phyloP scores from a whole-genome alignment of 1,140 invertebrate species.

The Eueides isabella region DNA sequence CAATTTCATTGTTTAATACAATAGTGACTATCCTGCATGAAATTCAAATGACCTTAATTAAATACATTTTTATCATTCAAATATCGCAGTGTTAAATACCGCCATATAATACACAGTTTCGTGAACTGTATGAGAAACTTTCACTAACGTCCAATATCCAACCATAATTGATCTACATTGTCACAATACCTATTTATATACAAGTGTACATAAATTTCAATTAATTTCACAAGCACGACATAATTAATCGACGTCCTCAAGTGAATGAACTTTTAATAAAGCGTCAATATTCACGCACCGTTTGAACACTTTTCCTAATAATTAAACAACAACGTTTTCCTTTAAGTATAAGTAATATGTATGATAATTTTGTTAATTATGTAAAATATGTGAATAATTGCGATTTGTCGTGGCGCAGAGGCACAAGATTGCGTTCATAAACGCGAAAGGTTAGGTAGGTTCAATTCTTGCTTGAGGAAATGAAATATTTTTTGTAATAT shows the following conservation, averaged over 20 bases:
- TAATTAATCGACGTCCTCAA: conserved; percentile 20
- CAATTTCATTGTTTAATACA: too few relatives aligned
- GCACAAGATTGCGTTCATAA: not conserved
- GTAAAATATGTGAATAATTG: not conserved
- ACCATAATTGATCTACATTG: not conserved
- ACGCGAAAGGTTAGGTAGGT: not conserved
- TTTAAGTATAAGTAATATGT: conserved; percentile 1
- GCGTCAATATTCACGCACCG: conserved; percentile 9
- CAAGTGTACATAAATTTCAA: not conserved
- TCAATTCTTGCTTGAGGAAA: not conserved
- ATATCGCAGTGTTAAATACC: too few relatives aligned
- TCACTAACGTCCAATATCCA: too few relatives aligned
- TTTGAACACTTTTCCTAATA: conserved; percentile 18
- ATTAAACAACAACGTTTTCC: conserved; percentile 19
- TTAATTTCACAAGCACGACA: conserved; percentile 15
- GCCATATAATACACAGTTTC: too few relatives aligned
- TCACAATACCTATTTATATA: not conserved
- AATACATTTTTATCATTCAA: too few relatives aligned
- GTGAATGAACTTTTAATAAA: conserved; percentile 21
- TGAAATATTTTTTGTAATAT: not conserved
- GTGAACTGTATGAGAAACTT: too few relatives aligned
- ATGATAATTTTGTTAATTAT: not conserved
- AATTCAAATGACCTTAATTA: too few relatives aligned
- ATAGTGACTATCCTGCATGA: too few relatives aligned
- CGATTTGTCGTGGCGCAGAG: too few relatives aligned